Conservation (phyloP, 2,888 invertebrate species). For the Capitulum mitella region DNA sequence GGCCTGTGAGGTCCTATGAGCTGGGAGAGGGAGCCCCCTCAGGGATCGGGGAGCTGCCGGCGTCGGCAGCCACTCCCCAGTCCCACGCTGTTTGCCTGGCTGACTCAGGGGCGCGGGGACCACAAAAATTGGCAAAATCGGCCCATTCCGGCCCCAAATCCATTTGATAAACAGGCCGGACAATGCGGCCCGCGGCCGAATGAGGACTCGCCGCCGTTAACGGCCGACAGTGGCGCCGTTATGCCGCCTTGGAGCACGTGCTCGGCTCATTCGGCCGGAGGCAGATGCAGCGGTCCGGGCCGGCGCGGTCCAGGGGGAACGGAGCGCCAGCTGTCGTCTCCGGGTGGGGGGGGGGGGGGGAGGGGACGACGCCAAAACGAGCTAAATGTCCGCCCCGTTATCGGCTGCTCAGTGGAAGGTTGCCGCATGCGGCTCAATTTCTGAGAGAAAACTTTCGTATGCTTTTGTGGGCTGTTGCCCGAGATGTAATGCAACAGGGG, state of each 20-base stretch:
- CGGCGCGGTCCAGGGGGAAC: too few species aligned
- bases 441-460: too few species aligned
- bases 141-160: slow-evolving; percentile 9
- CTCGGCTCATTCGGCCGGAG: not conserved
- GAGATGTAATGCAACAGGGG: too few species aligned
- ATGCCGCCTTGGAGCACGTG: not conserved
- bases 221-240: not conserved
- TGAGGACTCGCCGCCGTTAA: not conserved
- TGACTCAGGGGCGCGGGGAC: not conserved
- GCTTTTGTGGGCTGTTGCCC: too few species aligned
- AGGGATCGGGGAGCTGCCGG: too few species aligned
- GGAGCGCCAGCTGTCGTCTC: not conserved
- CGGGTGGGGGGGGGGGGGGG: not conserved
- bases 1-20: too few species aligned
- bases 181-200: not conserved
- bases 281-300: not conserved
- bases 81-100: not conserved
- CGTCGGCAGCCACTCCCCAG: too few species aligned
- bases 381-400: too few species aligned
- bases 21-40: too few species aligned
- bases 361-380: too few species aligned
- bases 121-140: slow-evolving; percentile 4
- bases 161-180: slow-evolving; percentile 2
- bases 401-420: too few species aligned
- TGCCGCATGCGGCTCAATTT: too few species aligned